phyloP scores from a whole-genome alignment of 2,888 invertebrate genomes.

The Aplocera efformata region DNA sequence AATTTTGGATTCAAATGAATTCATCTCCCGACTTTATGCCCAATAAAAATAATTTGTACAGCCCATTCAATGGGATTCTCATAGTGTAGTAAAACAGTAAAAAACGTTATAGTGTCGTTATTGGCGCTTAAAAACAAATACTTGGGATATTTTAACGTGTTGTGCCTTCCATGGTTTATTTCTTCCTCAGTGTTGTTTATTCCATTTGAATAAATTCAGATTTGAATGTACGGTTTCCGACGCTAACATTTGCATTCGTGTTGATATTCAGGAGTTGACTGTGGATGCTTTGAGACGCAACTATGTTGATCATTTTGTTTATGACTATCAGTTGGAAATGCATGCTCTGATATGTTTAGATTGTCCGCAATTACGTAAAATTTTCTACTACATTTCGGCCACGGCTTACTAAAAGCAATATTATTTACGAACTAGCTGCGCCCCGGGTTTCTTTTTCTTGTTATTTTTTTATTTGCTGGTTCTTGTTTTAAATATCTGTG shows the following conservation, averaged over 20 bases:
- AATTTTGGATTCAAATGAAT: no score
- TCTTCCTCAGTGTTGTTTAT: conserved; percentile 25
- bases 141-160: conserved; percentile 20
- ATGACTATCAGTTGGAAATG: neutral
- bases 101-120: conserved; percentile 28
- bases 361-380: no score
- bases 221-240: conserved; percentile 29
- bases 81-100: conserved; percentile 13
- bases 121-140: conserved; percentile 19
- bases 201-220: conserved; percentile 29
- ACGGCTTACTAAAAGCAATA: no score
- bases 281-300: conserved; percentile 21
- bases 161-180: conserved; percentile 19
- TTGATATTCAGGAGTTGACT: conserved; percentile 20
- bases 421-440: no score
- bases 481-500: no score
- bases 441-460: no score
- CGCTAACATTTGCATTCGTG: conserved; percentile 20
- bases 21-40: conserved; percentile 4
- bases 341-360: neutral
- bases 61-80: conserved; percentile 16
- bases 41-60: conserved; percentile 18
- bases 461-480: no score
- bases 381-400: no score
- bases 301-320: conserved; percentile 8